Conservation (phyloP, 1,140 invertebrate species). For the Heliothis subflexa region DNA sequence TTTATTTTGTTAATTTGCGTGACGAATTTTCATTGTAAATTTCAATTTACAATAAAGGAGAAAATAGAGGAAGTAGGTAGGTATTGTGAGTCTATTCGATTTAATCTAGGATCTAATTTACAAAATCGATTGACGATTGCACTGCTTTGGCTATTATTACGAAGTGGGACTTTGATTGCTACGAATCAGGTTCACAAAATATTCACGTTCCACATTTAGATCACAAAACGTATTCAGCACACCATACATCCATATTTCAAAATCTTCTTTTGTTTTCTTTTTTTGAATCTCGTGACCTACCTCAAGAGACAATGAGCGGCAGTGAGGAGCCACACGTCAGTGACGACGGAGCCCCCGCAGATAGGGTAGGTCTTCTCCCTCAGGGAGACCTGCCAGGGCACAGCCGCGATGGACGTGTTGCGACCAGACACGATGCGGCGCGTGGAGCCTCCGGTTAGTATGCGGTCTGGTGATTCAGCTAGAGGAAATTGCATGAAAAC, state of each 20-base stretch:
- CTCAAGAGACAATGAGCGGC: conserved; percentile 77
- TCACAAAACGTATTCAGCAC: background rate
- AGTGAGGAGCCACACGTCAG: conserved; percentile 72
- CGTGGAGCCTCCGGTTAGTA: conserved; percentile 58
- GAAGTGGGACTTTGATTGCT: no score
- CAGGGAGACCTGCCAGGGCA: conserved; percentile 79
- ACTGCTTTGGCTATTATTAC: no score
- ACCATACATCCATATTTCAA: no score
- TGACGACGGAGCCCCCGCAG: conserved; percentile 76
- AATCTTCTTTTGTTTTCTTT: background rate
- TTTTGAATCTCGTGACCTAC: conserved; percentile 53
- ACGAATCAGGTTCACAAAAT: background rate
- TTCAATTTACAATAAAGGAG: background rate
- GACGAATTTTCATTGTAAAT: background rate
- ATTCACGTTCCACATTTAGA: no score
- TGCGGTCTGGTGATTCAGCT: background rate
- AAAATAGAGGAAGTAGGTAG: background rate
- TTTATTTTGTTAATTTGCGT: background rate
- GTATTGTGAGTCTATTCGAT: no score
- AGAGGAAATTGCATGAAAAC: no score
- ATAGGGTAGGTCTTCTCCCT: conserved; percentile 73
- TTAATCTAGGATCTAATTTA: no score
- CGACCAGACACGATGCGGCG: conserved; percentile 74
- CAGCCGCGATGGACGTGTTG: conserved; percentile 75
- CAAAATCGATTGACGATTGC: no score